Percentiles rank a stretch among this genome's conserved stretches.
Evolutionary conservation across 1,140 invertebrate genomes (phyloP).

Genomic region (Zaprionus africanus): DNA sequence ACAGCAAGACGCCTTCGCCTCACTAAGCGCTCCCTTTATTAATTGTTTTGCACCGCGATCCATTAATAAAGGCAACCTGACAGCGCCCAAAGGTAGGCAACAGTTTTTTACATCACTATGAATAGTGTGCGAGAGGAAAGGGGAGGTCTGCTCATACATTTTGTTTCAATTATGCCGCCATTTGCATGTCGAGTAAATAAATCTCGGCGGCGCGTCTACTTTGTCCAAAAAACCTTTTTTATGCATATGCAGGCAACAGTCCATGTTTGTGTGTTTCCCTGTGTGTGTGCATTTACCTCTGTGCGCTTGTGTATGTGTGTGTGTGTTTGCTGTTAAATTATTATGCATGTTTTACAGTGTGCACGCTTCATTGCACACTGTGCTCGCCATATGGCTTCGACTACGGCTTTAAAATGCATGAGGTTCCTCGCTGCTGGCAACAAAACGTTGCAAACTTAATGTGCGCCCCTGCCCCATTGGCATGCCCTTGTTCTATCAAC

Average conservation of each 20-base stretch:
- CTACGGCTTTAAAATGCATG: slow-evolving; percentile 72
- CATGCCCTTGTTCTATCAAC: slow-evolving; percentile 18
- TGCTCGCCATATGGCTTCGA: slow-evolving; percentile 31
- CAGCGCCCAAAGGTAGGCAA: slow-evolving; percentile 39
- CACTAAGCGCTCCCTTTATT: slow-evolving; percentile 42
- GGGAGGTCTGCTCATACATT: slow-evolving; percentile 39
- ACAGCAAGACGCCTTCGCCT: neutral
- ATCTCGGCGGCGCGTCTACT: slow-evolving; percentile 42
- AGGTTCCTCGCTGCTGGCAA: slow-evolving; percentile 51
- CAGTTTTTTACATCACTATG: slow-evolving; percentile 6
- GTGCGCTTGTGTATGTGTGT: slow-evolving; percentile 24
- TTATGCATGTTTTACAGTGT: slow-evolving; percentile 73
- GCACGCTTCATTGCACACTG: slow-evolving; percentile 73
- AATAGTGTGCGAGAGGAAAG: neutral
- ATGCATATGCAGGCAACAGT: slow-evolving; percentile 38
- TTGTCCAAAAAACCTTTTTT: slow-evolving; percentile 48
- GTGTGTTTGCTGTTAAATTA: slow-evolving; percentile 69
- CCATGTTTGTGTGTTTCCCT: neutral
- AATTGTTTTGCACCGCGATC: slow-evolving; percentile 40
- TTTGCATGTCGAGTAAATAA: slow-evolving; percentile 75
- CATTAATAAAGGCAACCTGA: slow-evolving; percentile 44
- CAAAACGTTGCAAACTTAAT: slow-evolving; percentile 73
- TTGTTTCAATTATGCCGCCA: slow-evolving; percentile 75
- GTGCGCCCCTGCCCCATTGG: slow-evolving; percentile 3
- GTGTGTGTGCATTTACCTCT: neutral